Evolutionary conservation across 2,113 vertebrate genomes (phyloP).

Genomic region (pig (Sus scrofa)): DNA sequence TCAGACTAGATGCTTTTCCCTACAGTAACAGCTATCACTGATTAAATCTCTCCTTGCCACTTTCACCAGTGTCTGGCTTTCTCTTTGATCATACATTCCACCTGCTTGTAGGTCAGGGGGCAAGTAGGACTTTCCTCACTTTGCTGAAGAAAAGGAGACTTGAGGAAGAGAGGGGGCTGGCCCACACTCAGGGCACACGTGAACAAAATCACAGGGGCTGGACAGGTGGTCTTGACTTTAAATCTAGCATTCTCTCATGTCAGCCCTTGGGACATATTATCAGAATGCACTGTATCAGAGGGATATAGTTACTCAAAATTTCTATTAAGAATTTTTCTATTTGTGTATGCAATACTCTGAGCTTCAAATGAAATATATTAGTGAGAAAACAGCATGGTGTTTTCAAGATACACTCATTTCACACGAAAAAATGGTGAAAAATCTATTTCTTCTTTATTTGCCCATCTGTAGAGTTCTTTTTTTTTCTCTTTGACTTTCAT

Average conservation of each 20-base stretch:
- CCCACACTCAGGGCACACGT: fast-evolving
- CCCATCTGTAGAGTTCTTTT: background rate
- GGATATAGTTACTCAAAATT: background rate
- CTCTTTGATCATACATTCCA: too few species aligned
- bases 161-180: background rate
- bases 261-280: background rate
- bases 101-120: background rate
- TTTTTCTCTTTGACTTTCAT: background rate
- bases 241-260: background rate
- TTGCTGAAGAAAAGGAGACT: background rate
- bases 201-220: background rate
- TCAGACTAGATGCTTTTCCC: background rate
- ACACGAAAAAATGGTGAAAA: background rate
- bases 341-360: background rate
- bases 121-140: background rate
- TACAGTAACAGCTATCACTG: background rate
- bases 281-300: background rate
- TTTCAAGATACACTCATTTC: background rate
- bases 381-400: background rate
- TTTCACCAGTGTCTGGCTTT: background rate
- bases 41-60: background rate
- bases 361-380: background rate
- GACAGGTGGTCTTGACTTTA: background rate
- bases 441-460: background rate
- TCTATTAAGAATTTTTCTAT: background rate